Conservation (phyloP, 1,140 invertebrate genomes). For the Saccostrea cuccullata region DNA sequence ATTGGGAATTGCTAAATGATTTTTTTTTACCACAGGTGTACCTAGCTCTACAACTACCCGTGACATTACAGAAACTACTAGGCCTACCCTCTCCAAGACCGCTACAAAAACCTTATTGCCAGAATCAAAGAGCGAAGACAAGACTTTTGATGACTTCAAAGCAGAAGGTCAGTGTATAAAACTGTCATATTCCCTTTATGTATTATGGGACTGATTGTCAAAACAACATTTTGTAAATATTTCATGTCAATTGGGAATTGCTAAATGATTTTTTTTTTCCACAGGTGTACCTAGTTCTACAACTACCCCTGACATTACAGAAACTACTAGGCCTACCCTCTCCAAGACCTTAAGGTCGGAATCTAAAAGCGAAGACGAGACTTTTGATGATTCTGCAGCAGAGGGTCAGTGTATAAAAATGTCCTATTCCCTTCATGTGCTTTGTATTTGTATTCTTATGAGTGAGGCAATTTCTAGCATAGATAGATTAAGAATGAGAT, state of each 20-base stretch:
- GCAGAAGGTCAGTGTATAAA: conserved; percentile 16
- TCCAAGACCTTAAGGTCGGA: neutral
- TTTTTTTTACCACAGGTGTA: too few species aligned
- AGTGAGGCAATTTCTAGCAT: conserved; percentile 20
- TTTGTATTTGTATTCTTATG: conserved; percentile 4
- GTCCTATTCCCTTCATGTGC: neutral
- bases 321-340: neutral
- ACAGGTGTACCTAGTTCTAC: neutral
- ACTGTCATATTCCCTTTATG: too few species aligned
- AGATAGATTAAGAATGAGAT: conserved; percentile 42
- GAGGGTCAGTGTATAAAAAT: conserved; percentile 7
- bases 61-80: too few species aligned
- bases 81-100: too few species aligned
- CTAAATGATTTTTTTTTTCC: neutral
- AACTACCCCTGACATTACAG: neutral
- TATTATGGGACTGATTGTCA: too few species aligned
- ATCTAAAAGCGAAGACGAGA: neutral
- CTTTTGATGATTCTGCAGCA: neutral
- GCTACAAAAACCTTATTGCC: too few species aligned
- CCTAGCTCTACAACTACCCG: too few species aligned
- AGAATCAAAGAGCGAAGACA: neutral
- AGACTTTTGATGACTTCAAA: neutral
- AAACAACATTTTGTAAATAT: neutral
- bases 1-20: too few species aligned
- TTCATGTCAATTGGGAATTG: neutral